These are phyloP conservation scores for Phyllostomus discolor DNA, from an alignment of 2,113 vertebrate species.

Conservation along the genomic window DNA sequence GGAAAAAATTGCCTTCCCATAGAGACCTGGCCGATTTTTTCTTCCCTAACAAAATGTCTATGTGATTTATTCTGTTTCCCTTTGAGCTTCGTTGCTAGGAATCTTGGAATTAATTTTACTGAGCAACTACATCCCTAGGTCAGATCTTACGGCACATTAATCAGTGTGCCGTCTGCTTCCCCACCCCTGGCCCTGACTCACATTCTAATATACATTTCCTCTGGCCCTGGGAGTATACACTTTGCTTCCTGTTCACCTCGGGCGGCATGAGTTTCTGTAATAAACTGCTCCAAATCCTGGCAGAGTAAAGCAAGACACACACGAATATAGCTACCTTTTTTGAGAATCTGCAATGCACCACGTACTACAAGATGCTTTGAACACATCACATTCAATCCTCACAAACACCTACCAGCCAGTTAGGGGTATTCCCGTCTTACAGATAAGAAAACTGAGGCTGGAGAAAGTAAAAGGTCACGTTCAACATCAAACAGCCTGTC, in stretches of 20 bases:
- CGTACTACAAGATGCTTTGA: too few species aligned
- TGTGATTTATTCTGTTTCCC: conserved; percentile 15
- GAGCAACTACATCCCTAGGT: background rate
- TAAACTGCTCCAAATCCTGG: background rate
- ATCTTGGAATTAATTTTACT: background rate
- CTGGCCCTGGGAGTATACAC: background rate
- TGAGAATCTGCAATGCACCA: background rate
- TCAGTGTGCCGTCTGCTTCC: background rate
- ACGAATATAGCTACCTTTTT: background rate
- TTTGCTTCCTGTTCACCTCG: background rate
- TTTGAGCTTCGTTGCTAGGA: background rate
- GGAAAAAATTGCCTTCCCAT: background rate
- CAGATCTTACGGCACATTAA: background rate
- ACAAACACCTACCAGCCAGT: background rate
- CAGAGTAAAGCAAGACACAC: background rate
- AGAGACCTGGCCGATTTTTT: background rate
- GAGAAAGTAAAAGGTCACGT: background rate
- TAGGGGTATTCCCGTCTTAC: background rate
- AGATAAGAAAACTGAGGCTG: background rate
- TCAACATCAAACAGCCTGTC: background rate
- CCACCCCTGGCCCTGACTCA: background rate
- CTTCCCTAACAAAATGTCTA: background rate
- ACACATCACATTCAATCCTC: background rate
- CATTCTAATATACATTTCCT: background rate
- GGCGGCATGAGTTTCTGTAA: background rate